phyloP scores from a whole-genome alignment of 2,113 vertebrate species.

The Stegostoma tigrinum region DNA sequence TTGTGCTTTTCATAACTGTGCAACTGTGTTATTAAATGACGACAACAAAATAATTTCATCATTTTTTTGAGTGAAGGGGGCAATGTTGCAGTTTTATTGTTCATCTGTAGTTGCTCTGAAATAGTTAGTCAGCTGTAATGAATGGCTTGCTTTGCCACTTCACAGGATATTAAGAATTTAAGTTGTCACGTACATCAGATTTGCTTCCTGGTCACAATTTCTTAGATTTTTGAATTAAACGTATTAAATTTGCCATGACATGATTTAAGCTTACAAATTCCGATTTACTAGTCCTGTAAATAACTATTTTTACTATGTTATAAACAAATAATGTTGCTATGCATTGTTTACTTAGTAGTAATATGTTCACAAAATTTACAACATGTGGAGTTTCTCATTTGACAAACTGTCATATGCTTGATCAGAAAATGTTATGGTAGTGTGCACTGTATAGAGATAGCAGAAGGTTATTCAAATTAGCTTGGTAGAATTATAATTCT shows the following conservation, averaged over 20 bases:
- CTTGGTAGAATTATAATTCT: neutral
- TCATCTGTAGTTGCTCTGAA: neutral
- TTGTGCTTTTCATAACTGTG: neutral
- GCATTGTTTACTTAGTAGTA: neutral
- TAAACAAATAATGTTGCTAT: neutral
- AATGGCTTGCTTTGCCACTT: neutral
- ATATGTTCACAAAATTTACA: neutral
- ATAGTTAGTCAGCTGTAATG: neutral
- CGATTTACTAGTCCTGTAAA: neutral
- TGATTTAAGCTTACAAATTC: neutral
- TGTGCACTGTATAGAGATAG: neutral
- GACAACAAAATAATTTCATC: neutral
- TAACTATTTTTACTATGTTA: neutral
- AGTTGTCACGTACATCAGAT: neutral
- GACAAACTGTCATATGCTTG: neutral
- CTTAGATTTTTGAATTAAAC: neutral
- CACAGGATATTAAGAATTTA: neutral
- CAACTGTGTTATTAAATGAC: neutral
- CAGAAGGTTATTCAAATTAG: conserved; percentile 15
- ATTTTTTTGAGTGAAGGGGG: neutral
- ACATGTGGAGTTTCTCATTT: neutral
- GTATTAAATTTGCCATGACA: neutral
- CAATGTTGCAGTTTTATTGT: neutral
- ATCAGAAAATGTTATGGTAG: neutral
- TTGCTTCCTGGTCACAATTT: neutral